Evolutionary conservation across 2,888 invertebrate species (phyloP).

Genomic region (Crepidodera aurea): DNA sequence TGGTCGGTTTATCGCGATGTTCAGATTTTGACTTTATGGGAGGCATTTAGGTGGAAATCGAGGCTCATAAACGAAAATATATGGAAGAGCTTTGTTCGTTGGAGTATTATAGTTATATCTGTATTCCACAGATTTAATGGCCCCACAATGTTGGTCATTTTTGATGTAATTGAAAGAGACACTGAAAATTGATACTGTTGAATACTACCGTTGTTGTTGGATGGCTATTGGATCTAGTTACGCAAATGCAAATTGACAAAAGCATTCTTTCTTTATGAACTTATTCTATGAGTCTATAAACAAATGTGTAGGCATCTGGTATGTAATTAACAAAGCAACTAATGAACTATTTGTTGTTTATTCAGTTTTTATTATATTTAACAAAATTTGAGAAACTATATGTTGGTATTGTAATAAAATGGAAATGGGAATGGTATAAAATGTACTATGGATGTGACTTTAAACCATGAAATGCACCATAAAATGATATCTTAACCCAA

Average conservation of each 20-base stretch:
- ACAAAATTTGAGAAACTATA: too few species aligned
- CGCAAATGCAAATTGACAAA: not conserved
- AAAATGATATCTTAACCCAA: too few species aligned
- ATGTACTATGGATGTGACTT: too few species aligned
- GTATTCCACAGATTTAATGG: conserved; percentile 56
- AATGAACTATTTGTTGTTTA: too few species aligned
- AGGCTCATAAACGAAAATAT: conserved; percentile 61
- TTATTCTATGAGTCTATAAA: too few species aligned
- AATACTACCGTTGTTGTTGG: not conserved
- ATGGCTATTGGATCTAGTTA: not conserved
- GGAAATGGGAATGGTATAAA: too few species aligned
- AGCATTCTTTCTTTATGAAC: not conserved
- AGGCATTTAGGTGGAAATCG: conserved; percentile 60
- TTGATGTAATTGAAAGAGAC: conserved; percentile 54
- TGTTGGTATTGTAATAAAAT: too few species aligned
- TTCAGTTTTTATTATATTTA: too few species aligned
- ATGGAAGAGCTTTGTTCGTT: conserved; percentile 54
- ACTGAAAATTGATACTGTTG: conserved; percentile 50
- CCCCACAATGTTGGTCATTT: conserved; percentile 53
- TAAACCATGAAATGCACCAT: too few species aligned
- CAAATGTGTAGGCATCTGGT: too few species aligned
- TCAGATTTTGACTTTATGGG: conserved; percentile 62
- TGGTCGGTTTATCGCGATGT: conserved; percentile 62
- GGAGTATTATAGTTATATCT: conserved; percentile 55
- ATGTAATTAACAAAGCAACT: too few species aligned